These are phyloP conservation scores for Chamaetylas fuelleborni DNA, from an alignment of 2,113 vertebrate species.

Conservation along the genomic window DNA sequence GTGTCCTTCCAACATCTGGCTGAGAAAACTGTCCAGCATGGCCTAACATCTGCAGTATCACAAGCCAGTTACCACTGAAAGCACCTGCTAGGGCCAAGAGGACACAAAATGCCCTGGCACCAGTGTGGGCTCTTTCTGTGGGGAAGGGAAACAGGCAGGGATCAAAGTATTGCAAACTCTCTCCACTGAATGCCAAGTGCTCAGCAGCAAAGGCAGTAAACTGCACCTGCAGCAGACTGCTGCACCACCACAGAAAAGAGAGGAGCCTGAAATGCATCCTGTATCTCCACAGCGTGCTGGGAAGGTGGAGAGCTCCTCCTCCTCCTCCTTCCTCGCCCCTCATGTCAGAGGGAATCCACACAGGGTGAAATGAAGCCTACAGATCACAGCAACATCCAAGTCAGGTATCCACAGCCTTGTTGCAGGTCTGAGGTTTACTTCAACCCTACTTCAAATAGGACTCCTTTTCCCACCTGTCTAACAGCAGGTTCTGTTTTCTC, in stretches of 20 bases:
- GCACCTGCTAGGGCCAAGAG: background rate
- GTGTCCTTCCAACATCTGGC: background rate
- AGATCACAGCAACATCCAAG: background rate
- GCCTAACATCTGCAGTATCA: background rate
- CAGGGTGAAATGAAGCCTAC: background rate
- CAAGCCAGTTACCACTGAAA: background rate
- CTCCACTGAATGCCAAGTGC: background rate
- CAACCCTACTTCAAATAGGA: background rate
- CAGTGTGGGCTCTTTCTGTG: background rate
- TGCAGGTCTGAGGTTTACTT: background rate
- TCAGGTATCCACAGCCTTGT: accelerated
- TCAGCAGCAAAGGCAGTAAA: background rate
- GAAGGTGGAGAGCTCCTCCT: background rate
- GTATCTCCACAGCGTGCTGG: background rate
- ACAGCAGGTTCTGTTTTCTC: background rate
- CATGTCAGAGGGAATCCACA: background rate
- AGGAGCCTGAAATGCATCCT: background rate
- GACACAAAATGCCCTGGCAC: background rate
- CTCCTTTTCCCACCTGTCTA: background rate
- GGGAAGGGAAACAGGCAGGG: background rate
- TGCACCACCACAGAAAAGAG: background rate
- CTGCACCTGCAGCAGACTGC: background rate
- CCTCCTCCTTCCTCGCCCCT: background rate
- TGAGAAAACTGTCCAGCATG: background rate
- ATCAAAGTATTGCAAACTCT: background rate